Base-by-base conservation (phyloP, 2,888 invertebrate species). In the Sarcophaga rosellei region DNA sequence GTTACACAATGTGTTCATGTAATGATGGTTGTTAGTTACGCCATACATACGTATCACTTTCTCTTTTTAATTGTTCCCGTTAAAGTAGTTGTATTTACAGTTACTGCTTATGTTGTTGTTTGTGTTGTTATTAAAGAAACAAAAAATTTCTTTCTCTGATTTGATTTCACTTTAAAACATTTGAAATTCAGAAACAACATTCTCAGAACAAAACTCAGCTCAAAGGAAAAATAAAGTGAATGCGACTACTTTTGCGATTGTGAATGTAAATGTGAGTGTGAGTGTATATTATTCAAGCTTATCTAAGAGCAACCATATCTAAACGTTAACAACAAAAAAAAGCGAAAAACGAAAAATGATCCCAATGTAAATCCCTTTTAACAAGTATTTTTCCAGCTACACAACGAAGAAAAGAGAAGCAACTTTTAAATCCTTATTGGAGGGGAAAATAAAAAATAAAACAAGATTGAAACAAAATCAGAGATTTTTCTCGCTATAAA, bases 281-380 rank as follows among this genome's bases (percentile, higher is more conserved):
- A 68, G n/a, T n/a, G 25, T 20, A 78, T 83, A 78, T 83, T 78
- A 83, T 78, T 61, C 73, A 70, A 83, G 77, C 78, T 83, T 81
- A 81, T 81, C 81, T 53, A 75, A 21, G n/a, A 57, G 62, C 47
- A 81, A 75, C 81, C 81, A 81, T 81, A 81, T 81, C 81, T 74
- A 75, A 75, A 69, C 57, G 75, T 70, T 53, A 70, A 65, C 65
- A 21, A 53, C 44, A 59, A 25, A 35, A 44, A n/a, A 35, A 35
- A 35, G 35, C 35, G 35, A 35, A 35, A 35, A 35, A 35, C 35
- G 35, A 35, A 35, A 35, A 35, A 35, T 35, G n/a, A 47, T 63
- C 11, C n/a, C 62, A 23, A 75, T 62, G 68, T 47, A 81, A 81
- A 81, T 74, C 74, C 68, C 62, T 68, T 68, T 74, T 81, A 74